Evolutionary conservation across 2,888 invertebrate genomes (phyloP), one percentile per base, ranked within the genome.

Genomic region (Yponomeuta malinellus): DNA sequence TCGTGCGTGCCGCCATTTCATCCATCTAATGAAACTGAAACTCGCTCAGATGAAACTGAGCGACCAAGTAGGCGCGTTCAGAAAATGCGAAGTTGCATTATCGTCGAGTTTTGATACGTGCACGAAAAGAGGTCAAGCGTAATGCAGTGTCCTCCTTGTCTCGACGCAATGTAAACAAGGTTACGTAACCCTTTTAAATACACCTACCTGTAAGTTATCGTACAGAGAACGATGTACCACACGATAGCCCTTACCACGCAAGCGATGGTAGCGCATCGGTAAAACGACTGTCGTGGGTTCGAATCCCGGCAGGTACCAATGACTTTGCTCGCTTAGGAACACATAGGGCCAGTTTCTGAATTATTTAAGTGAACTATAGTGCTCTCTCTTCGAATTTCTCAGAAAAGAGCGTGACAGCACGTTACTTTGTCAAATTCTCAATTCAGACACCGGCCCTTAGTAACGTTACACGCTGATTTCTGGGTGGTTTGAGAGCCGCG

Each of bases 101-200:
- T 59, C 31, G 29, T 65, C 29, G 33, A 59, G 52, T 29, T 52
- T 68, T 68, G 68, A 52, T 52, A 68, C 68, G n/a, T 43, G 43
- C 29, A 52, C 15, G 6, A 68, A 68, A 68, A 68, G 68, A 68
- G 68, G 68, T 68, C 68, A 68, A 68, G 68, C 68, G 52, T 68
- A 29, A 52, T 64, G 33, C 65, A 52, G 15, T 33, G 48, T 68
- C 63, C 43, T 65, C 68, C 29, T 64, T 37, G 48, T n/a, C 31
- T 63, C 67, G 71, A 64, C 48, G 75, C 69, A 73, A 72, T 71
- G 72, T 73, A 75, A 74, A 71, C 71, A 68, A 72, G 68, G 70
- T 79, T 77, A 78, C 75, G 75, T 79, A 79, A 79, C 69, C 72
- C 15, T 59, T 52, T 52, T 65, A 65, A 31, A 29, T 31, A 68